phyloP scores from a whole-genome alignment of 2,888 invertebrate species.

The Sympetrum striolatum region DNA sequence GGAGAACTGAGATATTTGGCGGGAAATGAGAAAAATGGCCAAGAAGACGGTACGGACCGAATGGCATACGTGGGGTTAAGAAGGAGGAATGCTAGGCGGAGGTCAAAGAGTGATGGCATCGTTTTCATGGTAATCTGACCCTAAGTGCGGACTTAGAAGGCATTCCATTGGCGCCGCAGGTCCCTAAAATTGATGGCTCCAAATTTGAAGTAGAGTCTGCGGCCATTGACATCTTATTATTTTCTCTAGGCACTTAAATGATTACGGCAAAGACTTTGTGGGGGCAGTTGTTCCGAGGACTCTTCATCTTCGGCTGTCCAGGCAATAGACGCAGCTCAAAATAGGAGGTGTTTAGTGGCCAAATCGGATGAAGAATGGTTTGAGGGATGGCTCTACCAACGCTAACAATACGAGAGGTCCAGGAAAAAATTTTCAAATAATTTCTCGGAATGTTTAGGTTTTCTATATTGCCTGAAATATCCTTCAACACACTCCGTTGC shows the following conservation, averaged over 20 bases:
- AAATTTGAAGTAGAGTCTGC: slow-evolving; percentile 7
- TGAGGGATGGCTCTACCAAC: neutral
- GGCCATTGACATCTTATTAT: slow-evolving; percentile 5
- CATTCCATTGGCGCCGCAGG: neutral
- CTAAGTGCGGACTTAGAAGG: neutral
- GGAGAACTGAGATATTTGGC: neutral
- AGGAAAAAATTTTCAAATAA: no score
- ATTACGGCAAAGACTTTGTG: neutral
- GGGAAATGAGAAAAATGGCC: neutral
- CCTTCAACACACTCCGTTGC: no score
- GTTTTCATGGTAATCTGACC: neutral
- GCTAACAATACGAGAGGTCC: no score
- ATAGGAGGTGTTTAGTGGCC: neutral
- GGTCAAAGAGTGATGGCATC: neutral
- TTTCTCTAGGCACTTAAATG: neutral
- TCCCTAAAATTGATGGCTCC: neutral
- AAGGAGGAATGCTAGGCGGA: neutral
- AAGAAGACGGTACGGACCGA: neutral
- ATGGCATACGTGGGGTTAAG: neutral
- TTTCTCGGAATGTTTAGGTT: no score
- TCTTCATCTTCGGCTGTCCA: neutral
- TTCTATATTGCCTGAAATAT: no score
- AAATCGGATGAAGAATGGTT: neutral
- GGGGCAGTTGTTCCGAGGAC: neutral
- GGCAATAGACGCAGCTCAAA: neutral